Conservation (phyloP, 2,888 invertebrate species). For the Drosophila yooni region DNA sequence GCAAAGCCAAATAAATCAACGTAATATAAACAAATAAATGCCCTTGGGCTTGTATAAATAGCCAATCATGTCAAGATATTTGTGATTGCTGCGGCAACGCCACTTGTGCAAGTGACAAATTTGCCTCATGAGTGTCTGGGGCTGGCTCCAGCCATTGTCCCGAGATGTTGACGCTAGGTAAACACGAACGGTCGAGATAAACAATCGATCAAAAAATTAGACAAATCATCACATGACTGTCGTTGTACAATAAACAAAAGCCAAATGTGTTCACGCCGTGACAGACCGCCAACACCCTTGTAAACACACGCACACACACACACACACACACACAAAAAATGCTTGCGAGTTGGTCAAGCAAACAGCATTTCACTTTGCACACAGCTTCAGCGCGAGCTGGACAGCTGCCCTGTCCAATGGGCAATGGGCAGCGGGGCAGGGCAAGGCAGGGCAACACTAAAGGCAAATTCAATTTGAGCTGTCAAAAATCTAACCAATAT, state of each 20-base stretch:
- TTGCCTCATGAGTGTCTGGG: conserved; percentile 18
- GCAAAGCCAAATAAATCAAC: conserved; percentile 13
- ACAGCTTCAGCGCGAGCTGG: conserved; percentile 44
- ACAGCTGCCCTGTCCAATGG: conserved; percentile 36
- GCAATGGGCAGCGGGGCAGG: conserved; percentile 25
- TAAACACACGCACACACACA: conserved; percentile 4
- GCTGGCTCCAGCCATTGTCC: conserved; percentile 1
- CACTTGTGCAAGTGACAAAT: conserved; percentile 62
- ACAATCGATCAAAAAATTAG: conserved; percentile 78
- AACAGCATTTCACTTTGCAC: conserved; percentile 70
- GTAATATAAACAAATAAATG: conserved; percentile 39
- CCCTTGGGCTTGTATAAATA: conserved; percentile 15
- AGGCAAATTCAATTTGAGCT: conserved; percentile 78
- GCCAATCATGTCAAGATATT: conserved; percentile 50
- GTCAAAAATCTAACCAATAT: conserved; percentile 82
- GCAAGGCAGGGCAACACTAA: conserved; percentile 40
- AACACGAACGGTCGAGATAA: conserved; percentile 38
- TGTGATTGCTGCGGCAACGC: conserved; percentile 26
- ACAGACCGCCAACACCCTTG: conserved; percentile 38
- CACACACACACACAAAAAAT: conserved; percentile 3
- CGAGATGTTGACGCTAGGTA: conserved; percentile 34
- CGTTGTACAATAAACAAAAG: conserved; percentile 70
- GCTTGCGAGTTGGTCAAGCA: conserved; percentile 65
- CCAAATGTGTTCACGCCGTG: conserved; percentile 72
- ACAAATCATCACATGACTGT: conserved; percentile 71